phyloP scores from a whole-genome alignment of 2,888 invertebrate genomes.

The Frankliniella intonsa region DNA sequence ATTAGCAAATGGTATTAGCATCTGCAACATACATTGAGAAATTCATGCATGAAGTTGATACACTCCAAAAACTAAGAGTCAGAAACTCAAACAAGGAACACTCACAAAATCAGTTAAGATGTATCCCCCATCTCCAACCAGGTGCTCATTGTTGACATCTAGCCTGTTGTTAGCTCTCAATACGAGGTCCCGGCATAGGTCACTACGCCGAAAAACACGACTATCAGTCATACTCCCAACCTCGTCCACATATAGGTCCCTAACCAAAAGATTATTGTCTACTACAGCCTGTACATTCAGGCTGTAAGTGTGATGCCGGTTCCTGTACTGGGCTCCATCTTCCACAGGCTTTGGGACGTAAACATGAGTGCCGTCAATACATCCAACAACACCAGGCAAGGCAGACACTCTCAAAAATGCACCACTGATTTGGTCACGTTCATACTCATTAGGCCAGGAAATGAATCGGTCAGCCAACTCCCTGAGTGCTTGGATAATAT shows the following conservation, averaged over 20 bases:
- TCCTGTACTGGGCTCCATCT: background rate
- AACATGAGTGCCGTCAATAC: background rate
- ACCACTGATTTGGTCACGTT: background rate
- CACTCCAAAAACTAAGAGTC: background rate
- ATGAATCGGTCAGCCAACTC: background rate
- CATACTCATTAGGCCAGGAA: background rate
- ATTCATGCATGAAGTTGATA: background rate
- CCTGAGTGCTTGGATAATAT: background rate
- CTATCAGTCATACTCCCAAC: background rate
- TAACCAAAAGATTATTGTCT: background rate
- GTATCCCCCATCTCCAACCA: background rate
- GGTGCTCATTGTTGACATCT: background rate
- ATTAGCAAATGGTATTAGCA: background rate
- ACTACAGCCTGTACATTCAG: background rate
- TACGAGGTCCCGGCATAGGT: background rate
- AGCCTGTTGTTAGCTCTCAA: background rate
- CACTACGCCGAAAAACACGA: background rate
- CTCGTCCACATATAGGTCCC: background rate
- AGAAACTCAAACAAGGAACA: background rate
- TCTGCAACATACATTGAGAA: background rate
- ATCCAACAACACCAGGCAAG: constrained; percentile 1
- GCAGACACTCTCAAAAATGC: background rate
- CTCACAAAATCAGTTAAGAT: background rate
- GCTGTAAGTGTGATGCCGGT: constrained; percentile 1
- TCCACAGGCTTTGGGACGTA: background rate